A percentile compares a stretch with the other conserved stretches of the same genome.
Evolutionary conservation across 1,140 invertebrate species (phyloP).

Genomic region (Fopius arisanus): DNA sequence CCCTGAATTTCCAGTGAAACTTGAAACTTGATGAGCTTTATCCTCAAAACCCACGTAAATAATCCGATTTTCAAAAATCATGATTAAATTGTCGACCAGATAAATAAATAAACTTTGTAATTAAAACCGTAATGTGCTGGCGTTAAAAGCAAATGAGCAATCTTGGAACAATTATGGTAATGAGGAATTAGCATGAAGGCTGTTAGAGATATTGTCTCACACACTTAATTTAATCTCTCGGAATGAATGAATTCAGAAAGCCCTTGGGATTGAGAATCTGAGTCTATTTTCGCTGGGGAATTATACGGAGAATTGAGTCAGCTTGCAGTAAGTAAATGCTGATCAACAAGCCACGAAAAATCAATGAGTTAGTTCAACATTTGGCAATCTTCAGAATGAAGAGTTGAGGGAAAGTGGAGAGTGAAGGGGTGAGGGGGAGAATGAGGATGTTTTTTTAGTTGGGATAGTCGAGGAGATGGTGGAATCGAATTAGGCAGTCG

Average conservation of each 20-base stretch:
- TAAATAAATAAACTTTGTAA: too few relatives aligned
- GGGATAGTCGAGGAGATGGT: slow-evolving; percentile 32
- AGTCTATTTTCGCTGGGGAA: neutral
- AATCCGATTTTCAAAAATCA: too few relatives aligned
- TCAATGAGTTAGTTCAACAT: slow-evolving; percentile 2
- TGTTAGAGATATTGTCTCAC: neutral
- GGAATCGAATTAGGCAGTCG: slow-evolving; percentile 51
- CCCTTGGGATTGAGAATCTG: neutral
- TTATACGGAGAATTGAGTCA: neutral
- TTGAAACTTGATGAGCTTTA: too few relatives aligned
- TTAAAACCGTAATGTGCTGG: too few relatives aligned
- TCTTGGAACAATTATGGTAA: neutral
- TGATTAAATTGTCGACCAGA: too few relatives aligned
- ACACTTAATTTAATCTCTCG: neutral
- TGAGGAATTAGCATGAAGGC: neutral
- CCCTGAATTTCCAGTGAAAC: too few relatives aligned
- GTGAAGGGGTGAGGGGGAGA: neutral
- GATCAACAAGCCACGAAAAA: slow-evolving; percentile 1
- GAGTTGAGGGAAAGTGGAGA: neutral
- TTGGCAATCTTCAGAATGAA: neutral
- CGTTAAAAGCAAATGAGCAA: neutral
- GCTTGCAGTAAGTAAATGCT: neutral
- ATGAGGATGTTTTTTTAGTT: neutral
- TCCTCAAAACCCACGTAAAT: too few relatives aligned
- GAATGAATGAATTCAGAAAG: neutral